Percentiles rank a stretch among this genome's conserved stretches.
These are phyloP conservation scores for Heteronetta atricapilla DNA, from an alignment of 2,113 vertebrate species.

Conservation along the genomic window DNA sequence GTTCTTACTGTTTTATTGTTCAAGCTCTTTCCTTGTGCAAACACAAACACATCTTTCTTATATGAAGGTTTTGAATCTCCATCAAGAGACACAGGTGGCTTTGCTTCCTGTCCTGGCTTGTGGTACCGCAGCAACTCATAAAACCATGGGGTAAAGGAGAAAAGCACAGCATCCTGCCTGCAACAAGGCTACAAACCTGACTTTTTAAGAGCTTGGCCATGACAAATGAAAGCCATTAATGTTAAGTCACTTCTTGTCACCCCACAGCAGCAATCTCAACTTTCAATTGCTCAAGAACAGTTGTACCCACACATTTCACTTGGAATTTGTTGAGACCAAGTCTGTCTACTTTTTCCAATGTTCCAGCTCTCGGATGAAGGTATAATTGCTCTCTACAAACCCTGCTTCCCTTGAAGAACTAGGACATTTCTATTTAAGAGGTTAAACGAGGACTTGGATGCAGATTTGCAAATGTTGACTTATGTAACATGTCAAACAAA, in stretches of 20 bases:
- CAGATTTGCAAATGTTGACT: background rate
- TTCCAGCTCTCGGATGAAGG: background rate
- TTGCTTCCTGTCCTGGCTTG: background rate
- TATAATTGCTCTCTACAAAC: background rate
- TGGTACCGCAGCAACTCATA: background rate
- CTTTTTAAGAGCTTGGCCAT: fast-evolving
- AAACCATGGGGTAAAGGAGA: background rate
- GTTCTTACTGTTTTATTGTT: fast-evolving
- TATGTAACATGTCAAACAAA: background rate
- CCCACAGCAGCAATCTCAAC: background rate
- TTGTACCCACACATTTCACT: background rate
- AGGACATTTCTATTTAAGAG: background rate
- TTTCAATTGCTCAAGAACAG: background rate
- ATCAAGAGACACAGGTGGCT: background rate
- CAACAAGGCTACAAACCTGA: background rate
- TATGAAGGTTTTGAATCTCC: background rate
- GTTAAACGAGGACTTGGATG: background rate
- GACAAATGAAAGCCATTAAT: background rate
- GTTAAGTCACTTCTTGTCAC: background rate
- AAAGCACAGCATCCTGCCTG: background rate
- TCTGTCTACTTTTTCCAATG: background rate
- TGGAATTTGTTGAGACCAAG: background rate
- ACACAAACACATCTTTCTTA: background rate
- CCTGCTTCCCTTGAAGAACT: background rate
- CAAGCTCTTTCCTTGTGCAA: background rate